A percentile compares a stretch with the other conserved stretches of the same genome.
phyloP scores from a whole-genome alignment of 2,113 vertebrate genomes.

The Carettochelys insculpta region DNA sequence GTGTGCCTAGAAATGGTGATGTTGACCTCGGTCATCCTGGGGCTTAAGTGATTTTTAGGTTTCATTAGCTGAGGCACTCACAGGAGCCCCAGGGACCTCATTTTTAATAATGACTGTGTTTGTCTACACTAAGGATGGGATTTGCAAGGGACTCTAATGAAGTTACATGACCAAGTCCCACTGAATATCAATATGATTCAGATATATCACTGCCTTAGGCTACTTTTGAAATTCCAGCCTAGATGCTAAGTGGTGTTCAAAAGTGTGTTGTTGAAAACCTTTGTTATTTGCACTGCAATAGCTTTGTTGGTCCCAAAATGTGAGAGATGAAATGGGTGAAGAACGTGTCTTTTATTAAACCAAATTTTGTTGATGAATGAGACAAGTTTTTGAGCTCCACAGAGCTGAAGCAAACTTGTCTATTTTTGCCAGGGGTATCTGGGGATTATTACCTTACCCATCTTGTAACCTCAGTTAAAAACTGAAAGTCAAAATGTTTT shows the following conservation, averaged over 20 bases:
- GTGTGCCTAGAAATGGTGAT: neutral
- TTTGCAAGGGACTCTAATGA: neutral
- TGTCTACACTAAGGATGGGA: fast-evolving
- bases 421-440: too few relatives aligned
- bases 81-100: neutral
- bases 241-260: neutral
- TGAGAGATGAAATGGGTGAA: neutral
- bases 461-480: neutral
- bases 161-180: fast-evolving
- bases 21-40: neutral
- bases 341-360: neutral
- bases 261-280: neutral
- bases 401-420: neutral
- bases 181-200: fast-evolving
- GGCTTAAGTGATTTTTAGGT: neutral
- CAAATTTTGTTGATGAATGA: neutral
- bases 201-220: neutral
- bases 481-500: neutral
- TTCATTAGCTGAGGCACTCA: neutral
- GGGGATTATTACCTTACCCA: neutral
- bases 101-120: neutral
- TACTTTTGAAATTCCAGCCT: neutral
- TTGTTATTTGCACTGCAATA: neutral
- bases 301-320: neutral
- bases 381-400: neutral